Evolutionary conservation across 2,888 invertebrate species (phyloP).

Genomic region (Conistra vaccinii): DNA sequence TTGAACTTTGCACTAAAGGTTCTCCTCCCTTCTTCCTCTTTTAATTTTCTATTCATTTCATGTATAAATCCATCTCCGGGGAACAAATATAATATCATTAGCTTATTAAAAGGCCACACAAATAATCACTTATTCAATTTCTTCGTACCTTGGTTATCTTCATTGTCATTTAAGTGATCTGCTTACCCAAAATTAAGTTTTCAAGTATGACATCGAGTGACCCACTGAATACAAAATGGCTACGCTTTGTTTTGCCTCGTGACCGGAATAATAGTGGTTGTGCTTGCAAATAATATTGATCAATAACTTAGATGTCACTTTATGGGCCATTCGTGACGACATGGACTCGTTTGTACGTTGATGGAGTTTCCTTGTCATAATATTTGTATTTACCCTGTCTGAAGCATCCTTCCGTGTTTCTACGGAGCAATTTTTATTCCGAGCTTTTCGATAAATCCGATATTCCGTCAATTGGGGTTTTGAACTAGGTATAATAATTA

Average conservation of each 20-base stretch:
- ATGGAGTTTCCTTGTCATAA: slow-evolving; percentile 1
- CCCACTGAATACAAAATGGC: slow-evolving; percentile 41
- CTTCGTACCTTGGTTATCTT: background rate
- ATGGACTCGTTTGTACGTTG: slow-evolving; percentile 6
- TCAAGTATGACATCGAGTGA: slow-evolving; percentile 10
- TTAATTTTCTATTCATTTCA: background rate
- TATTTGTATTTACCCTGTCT: slow-evolving; percentile 11
- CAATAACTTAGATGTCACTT: slow-evolving; percentile 35
- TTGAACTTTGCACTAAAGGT: background rate
- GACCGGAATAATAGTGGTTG: slow-evolving; percentile 32
- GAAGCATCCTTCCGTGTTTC: no score
- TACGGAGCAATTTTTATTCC: no score
- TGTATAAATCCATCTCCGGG: background rate
- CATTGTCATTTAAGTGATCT: background rate
- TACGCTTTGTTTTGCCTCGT: slow-evolving; percentile 31
- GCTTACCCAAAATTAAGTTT: slow-evolving; percentile 23
- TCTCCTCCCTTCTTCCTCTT: background rate
- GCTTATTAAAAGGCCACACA: background rate
- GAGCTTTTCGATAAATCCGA: no score
- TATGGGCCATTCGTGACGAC: slow-evolving; percentile 12
- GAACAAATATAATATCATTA: background rate
- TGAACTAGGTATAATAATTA: no score
- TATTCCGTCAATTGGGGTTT: background rate
- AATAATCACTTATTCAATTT: background rate
- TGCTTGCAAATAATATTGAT: slow-evolving; percentile 40